Evolutionary conservation across 1,140 invertebrate genomes (phyloP).

Genomic region (Teleogryllus occipitalis): DNA sequence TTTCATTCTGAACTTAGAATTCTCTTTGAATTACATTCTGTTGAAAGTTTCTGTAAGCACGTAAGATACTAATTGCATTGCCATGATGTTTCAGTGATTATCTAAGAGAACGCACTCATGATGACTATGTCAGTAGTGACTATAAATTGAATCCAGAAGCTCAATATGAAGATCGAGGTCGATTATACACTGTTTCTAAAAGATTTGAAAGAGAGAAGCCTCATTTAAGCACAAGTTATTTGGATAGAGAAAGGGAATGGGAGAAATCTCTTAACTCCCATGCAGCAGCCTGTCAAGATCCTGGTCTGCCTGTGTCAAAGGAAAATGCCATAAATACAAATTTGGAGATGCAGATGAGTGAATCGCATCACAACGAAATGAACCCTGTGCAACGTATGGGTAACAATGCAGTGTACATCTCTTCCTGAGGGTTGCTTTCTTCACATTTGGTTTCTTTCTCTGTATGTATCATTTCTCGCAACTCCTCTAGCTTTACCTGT

Average conservation of each 20-base stretch:
- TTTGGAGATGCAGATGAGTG: not conserved
- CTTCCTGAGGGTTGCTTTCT: too few species aligned
- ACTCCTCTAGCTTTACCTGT: too few species aligned
- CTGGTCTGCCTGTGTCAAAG: not conserved
- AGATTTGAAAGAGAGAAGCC: conserved; percentile 23
- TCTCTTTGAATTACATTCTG: too few species aligned
- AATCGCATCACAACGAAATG: not conserved
- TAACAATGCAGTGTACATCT: not conserved
- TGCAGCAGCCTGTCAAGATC: not conserved
- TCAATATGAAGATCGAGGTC: conserved; percentile 21
- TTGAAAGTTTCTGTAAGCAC: too few species aligned
- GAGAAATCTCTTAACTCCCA: conserved; percentile 15
- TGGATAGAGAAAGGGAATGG: conserved; percentile 16
- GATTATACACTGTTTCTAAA: conserved; percentile 23
- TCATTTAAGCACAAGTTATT: conserved; percentile 2
- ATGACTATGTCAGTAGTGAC: conserved; percentile 25
- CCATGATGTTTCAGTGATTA: conserved; percentile 22
- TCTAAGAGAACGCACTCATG: conserved; percentile 22
- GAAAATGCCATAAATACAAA: not conserved
- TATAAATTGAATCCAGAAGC: conserved; percentile 23
- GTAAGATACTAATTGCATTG: not conserved
- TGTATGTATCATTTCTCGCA: too few species aligned
- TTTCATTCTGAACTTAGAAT: too few species aligned
- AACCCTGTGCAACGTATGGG: not conserved
- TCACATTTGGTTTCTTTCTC: too few species aligned